These are phyloP conservation scores for Crotalus helleri DNA, from an alignment of 2,113 vertebrate species.

Conservation along the genomic window DNA sequence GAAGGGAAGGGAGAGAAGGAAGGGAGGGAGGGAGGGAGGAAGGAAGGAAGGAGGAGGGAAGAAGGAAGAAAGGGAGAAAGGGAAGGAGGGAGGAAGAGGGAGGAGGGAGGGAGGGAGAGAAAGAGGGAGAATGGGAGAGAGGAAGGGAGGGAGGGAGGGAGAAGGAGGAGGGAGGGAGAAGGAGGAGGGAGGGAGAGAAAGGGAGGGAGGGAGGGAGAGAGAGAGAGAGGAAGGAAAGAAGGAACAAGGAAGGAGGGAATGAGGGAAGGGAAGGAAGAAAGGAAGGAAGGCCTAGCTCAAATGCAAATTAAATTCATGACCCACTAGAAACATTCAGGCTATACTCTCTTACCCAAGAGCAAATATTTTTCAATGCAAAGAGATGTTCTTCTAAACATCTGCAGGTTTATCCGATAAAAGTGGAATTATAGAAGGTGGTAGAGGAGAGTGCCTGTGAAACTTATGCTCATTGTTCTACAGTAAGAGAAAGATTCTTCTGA, in stretches of 20 bases:
- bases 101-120: not conserved
- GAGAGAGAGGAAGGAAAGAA: no score
- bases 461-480: no score
- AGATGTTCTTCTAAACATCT: not conserved
- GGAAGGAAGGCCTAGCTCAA: not conserved
- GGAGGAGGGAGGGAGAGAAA: not conserved
- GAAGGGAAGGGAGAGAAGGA: not conserved
- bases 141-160: no score
- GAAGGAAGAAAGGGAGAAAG: no score
- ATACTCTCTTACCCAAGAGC: not conserved
- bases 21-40: no score
- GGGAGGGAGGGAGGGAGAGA: no score
- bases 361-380: not conserved
- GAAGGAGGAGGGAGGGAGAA: no score
- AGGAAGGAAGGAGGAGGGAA: not conserved
- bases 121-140: no score
- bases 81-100: no score
- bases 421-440: not conserved
- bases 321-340: not conserved
- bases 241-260: no score
- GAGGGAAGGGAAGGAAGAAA: not conserved
- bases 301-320: conserved; percentile 13
- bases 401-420: not conserved
- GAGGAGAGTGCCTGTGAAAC: not conserved
- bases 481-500: not conserved